Evolutionary conservation across 2,113 vertebrate species (phyloP), one percentile per base, ranked within the genome.

Genomic region (Hiodon alosoides): DNA sequence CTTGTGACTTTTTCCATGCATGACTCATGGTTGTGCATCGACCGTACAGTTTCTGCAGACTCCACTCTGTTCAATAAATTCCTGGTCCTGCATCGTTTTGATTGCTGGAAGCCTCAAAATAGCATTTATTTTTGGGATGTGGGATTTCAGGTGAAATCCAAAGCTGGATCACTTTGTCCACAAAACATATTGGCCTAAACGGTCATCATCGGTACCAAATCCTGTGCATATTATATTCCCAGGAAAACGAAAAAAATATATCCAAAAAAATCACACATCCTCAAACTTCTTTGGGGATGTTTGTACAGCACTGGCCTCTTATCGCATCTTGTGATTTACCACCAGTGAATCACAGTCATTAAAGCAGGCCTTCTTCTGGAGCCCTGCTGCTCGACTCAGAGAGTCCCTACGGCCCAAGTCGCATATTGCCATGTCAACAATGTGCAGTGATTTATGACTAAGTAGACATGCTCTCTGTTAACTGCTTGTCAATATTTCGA

Each of bases 291-390:
- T 88, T 86, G 85, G 87, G 86, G 87, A 85, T 84, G 83, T 78
- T 83, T 86, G 31, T 31, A 31, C 82, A 66, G 64, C 86, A 80
- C 85, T 79, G 86, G 79, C 59, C 77, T 11, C 81, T 87, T 89
- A 85, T 88, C 86, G 83, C 85, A 87, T 83, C 82, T 78, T 83
- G 86, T 87, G 78, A 85, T 88, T 87, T 87, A 85, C 89, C 87
- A 85, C 80, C 0, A 77, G 84, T 79, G 82, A 80, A 81, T 84
- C 82, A 47, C 11, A 13, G 84, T 89, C 86, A 82, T 87, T 84
- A 86, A 85, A 82, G 84, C 86, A 86, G 83, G 87, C 84, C 86
- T 87, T 84, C 85, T 86, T 87, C 88, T 87, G 7, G 83, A 83
- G 80, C 79, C 81, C 83, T 85, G 78, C 80, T 79, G 83, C 86